phyloP scores from a whole-genome alignment of 2,888 invertebrate species.

The Drosophila multiciliata region DNA sequence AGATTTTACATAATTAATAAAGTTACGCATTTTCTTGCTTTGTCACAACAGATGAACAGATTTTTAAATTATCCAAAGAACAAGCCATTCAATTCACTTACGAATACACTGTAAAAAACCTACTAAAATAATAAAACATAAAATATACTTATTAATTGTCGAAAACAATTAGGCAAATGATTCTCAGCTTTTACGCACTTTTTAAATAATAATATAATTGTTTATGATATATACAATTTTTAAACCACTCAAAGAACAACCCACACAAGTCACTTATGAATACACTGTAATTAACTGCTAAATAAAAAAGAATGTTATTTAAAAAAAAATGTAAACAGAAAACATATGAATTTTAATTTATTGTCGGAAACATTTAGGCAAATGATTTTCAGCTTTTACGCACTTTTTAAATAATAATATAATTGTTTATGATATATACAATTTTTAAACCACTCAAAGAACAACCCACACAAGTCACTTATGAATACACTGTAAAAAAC shows the following conservation, averaged over 20 bases:
- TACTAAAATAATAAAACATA: not conserved
- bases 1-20: not conserved
- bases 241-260: not conserved
- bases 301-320: not conserved
- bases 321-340: not conserved
- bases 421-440: not conserved
- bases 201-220: not conserved
- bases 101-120: not conserved
- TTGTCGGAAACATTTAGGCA: not conserved
- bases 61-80: not conserved
- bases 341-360: too few species aligned
- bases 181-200: not conserved
- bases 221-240: not conserved
- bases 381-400: not conserved
- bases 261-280: not conserved
- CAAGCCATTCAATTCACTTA: not conserved
- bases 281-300: not conserved
- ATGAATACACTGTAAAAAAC: not conserved
- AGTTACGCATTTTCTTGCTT: not conserved
- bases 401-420: not conserved
- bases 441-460: not conserved
- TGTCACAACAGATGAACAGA: not conserved
- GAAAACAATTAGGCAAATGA: not conserved
- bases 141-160: not conserved
- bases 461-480: not conserved